Conservation (phyloP, 1,140 invertebrate genomes). For the Apolygus lucorum region DNA sequence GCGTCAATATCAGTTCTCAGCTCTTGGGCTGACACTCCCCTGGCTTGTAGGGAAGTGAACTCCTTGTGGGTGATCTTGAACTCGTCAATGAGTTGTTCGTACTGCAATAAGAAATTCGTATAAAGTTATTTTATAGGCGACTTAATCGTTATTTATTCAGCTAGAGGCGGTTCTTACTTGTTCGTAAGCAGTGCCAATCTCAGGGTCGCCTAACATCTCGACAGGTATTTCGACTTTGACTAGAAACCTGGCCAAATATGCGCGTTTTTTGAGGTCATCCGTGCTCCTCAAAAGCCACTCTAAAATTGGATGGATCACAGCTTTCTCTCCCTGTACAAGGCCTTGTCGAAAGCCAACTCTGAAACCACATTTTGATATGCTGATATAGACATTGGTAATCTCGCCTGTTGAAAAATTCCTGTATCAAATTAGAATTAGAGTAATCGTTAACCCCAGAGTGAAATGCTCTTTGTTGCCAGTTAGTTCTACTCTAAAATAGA, state of each 20-base stretch:
- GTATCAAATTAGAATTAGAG: too few species aligned
- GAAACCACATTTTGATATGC: too few species aligned
- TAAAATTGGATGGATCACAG: conserved; percentile 65
- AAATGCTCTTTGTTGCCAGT: too few species aligned
- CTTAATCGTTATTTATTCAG: too few species aligned
- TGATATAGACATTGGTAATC: too few species aligned
- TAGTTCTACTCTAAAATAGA: too few species aligned
- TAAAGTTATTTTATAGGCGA: too few species aligned
- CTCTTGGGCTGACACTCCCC: conserved; percentile 50
- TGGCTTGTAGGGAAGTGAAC: conserved; percentile 54
- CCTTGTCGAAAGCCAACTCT: conserved; percentile 54
- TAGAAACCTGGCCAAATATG: conserved; percentile 66
- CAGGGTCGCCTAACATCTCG: conserved; percentile 68
- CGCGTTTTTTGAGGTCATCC: conserved; percentile 65
- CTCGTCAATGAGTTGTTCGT: conserved; percentile 67
- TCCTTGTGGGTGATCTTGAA: conserved; percentile 75
- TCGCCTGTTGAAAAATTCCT: too few species aligned
- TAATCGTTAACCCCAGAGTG: too few species aligned
- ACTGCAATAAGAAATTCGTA: conserved; percentile 42
- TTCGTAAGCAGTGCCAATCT: conserved; percentile 59
- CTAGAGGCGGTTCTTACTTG: too few species aligned
- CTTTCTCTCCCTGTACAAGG: conserved; percentile 62
- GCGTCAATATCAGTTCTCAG: conserved; percentile 66
- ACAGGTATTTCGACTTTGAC: conserved; percentile 72
- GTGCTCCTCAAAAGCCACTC: conserved; percentile 67